Evolutionary conservation across 2,113 vertebrate species (phyloP).

Genomic region (Phycodurus eques): DNA sequence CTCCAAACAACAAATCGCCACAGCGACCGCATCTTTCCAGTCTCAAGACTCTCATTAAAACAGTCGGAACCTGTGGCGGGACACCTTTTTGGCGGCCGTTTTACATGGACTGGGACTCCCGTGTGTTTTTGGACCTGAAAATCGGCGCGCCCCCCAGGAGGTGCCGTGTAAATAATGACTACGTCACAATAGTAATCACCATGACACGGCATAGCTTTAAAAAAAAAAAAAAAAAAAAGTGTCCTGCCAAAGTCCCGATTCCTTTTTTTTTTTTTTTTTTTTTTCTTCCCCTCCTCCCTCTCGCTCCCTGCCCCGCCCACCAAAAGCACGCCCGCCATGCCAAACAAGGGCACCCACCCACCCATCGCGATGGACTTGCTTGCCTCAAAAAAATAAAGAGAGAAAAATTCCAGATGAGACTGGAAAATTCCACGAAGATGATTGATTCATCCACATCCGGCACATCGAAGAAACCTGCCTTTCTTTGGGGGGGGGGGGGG

Average conservation of each 20-base stretch:
- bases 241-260: conserved; percentile 67
- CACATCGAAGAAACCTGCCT: background rate
- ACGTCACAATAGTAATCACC: conserved; percentile 36
- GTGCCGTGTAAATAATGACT: conserved; percentile 49
- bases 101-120: conserved; percentile 29
- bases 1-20: background rate
- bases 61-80: conserved; percentile 24
- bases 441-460: background rate
- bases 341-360: background rate
- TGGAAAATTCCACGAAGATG: conserved; percentile 28
- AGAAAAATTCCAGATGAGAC: conserved; percentile 32
- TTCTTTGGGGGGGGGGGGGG: background rate
- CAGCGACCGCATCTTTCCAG: background rate
- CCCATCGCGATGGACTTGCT: conserved; percentile 5
- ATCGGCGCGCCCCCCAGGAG: conserved; percentile 34
- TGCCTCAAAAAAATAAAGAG: background rate
- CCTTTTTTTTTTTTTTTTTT: background rate
- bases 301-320: background rate
- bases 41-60: background rate
- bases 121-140: conserved; percentile 4
- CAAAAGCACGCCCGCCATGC: background rate
- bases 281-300: too few relatives aligned
- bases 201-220: conserved; percentile 68
- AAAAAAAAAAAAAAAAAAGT: conserved; percentile 20
- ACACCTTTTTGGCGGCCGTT: conserved; percentile 16